Evolutionary conservation across 64 coral and sea anemone species (phyloP), one percentile per base, ranked within the genome.

Genomic region (Actinia equina): DNA sequence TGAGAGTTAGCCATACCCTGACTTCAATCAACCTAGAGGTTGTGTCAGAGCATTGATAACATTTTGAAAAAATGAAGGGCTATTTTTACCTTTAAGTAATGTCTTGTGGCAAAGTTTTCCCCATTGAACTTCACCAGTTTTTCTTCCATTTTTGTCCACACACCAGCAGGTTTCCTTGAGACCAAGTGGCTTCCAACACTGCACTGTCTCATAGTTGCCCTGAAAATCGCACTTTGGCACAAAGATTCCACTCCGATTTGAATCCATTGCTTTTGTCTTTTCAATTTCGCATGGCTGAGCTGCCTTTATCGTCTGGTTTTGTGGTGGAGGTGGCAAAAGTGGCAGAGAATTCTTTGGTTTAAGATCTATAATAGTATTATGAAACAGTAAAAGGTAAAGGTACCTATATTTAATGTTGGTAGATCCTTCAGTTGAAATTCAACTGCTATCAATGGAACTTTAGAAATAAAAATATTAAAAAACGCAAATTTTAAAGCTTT

Each of bases 191-290:
- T 42, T 22, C 20, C 77, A 61, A 27, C 90, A 92, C 56, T 92
- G 85, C 84, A 64, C 44, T 81, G 77, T 54, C 14, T 82, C 15
- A 61, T 37, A 92, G 60, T 71, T 54, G 14, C 90, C 90, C 8
- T 82, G 13, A 15, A 14, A 18, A 25, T 92, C 51, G 45, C 90
- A 92, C 5, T 82, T 19, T 17, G 78, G 90, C 2, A 71, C 65
- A 42, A 77, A 64, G 19, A 56, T 79, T 22, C 77, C 77, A 44
- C 46, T 52, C 20, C 52, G 78, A 20, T 49, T 44, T 49, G 44
- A 17, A 52, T 49, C 18, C 22, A 81, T 4, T 18, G 44, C 78
- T 51, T 81, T 52, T 51, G 5, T 49, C 49, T 44, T 81, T 52
- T 44, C 78, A 81, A 81, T 52, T 51, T 81, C 69, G 41, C 69